A percentile compares a stretch with the other conserved stretches of the same genome.
Evolutionary conservation across 2,888 invertebrate species (phyloP).

Genomic region (Microplitis deprimator): DNA sequence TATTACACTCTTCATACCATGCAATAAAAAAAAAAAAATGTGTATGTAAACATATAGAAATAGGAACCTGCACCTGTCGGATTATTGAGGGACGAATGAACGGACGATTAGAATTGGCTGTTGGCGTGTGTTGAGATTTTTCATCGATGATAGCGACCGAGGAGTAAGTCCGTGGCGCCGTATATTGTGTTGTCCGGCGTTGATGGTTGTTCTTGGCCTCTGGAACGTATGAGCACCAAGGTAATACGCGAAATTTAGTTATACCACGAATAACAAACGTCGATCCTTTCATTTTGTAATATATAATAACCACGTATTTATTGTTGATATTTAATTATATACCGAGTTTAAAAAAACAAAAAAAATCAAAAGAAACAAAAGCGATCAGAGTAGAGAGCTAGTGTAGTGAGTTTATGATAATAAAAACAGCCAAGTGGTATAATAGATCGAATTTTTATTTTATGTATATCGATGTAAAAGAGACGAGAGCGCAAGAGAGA

Average conservation of each 20-base stretch:
- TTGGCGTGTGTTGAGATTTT: conserved; percentile 53
- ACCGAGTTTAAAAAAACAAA: not conserved
- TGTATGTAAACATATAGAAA: conserved; percentile 17
- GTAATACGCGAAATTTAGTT: conserved; percentile 59
- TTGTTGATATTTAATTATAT: not conserved
- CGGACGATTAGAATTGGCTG: conserved; percentile 48
- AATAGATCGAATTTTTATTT: not conserved
- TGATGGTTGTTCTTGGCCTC: conserved; percentile 35
- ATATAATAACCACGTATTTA: conserved; percentile 4
- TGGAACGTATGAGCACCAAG: conserved; percentile 56
- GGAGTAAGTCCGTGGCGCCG: conserved; percentile 61
- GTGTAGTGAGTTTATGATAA: not conserved
- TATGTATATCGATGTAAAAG: not conserved
- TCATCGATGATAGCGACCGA: conserved; percentile 53
- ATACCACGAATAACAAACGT: conserved; percentile 61
- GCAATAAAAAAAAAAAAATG: conserved; percentile 42
- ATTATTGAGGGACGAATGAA: conserved; percentile 58
- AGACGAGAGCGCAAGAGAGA: conserved; percentile 28
- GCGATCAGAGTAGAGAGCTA: not conserved
- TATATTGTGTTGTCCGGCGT: conserved; percentile 57
- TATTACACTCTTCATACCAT: conserved; percentile 7
- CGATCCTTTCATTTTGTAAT: conserved; percentile 56
- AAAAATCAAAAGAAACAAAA: not conserved
- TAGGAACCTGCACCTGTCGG: conserved; percentile 64
- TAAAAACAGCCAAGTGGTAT: not conserved